These are phyloP conservation scores for Prionace glauca DNA, from an alignment of 2,797 vertebrate species.

Conservation along the genomic window DNA sequence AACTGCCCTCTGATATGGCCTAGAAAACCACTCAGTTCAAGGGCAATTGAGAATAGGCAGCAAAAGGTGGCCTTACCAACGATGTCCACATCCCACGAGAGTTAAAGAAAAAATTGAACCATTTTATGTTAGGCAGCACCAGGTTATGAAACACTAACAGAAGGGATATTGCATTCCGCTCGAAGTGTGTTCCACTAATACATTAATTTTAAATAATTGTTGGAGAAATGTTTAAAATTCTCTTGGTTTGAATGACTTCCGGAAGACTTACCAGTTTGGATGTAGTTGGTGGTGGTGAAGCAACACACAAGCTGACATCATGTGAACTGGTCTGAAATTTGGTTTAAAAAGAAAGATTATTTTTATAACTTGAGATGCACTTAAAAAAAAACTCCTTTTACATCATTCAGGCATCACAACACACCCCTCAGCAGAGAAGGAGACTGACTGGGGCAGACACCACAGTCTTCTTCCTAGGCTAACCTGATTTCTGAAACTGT, in stretches of 20 bases:
- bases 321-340: slow-evolving; percentile 27
- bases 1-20: no score
- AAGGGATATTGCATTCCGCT: background rate
- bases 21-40: no score
- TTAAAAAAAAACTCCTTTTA: background rate
- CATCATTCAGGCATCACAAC: background rate
- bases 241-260: background rate
- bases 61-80: no score
- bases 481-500: background rate
- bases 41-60: no score
- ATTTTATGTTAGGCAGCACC: background rate
- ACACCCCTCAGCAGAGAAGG: background rate
- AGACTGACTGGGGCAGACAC: background rate
- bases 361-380: background rate
- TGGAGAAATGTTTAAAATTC: background rate
- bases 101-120: no score
- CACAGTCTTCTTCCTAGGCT: background rate
- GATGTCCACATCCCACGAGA: no score
- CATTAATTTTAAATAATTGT: background rate
- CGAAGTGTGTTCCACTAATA: background rate
- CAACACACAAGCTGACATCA: background rate
- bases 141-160: background rate
- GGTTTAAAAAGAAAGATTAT: background rate
- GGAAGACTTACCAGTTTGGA: background rate
- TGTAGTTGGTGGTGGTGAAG: background rate